Conservation (phyloP, 2,797 vertebrate species). For the Astyanax mexicanus region DNA sequence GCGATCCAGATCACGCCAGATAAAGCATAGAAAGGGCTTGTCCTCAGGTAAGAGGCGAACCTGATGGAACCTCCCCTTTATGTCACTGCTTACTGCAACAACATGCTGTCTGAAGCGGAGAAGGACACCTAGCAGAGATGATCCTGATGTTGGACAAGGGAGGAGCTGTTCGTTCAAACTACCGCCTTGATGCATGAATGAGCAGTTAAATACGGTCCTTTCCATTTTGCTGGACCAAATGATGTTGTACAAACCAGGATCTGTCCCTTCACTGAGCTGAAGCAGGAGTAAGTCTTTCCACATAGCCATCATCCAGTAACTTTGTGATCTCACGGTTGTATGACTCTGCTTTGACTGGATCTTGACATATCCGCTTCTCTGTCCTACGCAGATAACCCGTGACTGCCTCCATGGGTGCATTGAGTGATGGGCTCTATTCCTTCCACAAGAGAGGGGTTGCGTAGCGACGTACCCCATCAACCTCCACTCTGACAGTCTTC, state of each 20-base stretch:
- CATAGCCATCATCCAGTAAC: conserved; percentile 29
- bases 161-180: too few relatives aligned
- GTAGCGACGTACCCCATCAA: too few relatives aligned
- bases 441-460: conserved; percentile 35
- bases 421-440: background rate
- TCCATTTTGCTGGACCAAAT: conserved; percentile 14
- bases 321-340: conserved; percentile 40
- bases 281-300: background rate
- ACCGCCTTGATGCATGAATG: too few relatives aligned
- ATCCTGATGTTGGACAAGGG: too few relatives aligned
- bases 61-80: too few relatives aligned
- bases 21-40: background rate
- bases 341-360: background rate
- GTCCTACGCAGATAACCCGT: conserved; percentile 30
- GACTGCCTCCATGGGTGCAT: conserved; percentile 17
- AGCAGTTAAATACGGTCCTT: too few relatives aligned
- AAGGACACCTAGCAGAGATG: too few relatives aligned
- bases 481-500: too few relatives aligned
- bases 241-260: conserved; percentile 21
- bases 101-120: too few relatives aligned
- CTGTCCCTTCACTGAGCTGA: too few relatives aligned
- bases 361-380: conserved; percentile 21
- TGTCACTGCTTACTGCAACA: too few relatives aligned
- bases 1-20: background rate
- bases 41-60: too few relatives aligned